Evolutionary conservation across 2,888 invertebrate species (phyloP), one percentile per base, ranked within the genome.

Genomic region (Hypsopygia costalis): DNA sequence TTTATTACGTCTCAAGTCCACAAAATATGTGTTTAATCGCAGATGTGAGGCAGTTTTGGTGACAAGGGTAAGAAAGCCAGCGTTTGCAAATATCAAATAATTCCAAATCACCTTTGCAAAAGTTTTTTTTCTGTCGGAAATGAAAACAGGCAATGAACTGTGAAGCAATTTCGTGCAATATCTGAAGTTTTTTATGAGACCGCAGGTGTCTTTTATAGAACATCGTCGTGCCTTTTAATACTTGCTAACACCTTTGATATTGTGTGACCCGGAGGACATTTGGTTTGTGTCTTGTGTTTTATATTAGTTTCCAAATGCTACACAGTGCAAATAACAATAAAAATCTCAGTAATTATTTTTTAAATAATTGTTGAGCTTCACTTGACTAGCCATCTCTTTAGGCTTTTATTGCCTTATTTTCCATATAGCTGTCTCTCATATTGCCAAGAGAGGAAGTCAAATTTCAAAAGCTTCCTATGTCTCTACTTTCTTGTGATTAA

Each of bases 131-230:
- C 46, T 47, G 51, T 46, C 46, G 60, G 61, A 66, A 65, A 69
- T 68, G 60, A 67, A 48, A 69, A 67, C 58, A 62, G 56, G 49
- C 62, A 61, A 71, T 66, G 68, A 69, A 62, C 62, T 65, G 67
- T 62, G 67, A 63, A 68, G 61, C 67, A 62, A 63, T 70, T 71
- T 60, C 43, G 52, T 50, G 66, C 62, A 71, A 68, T 72, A 66
- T 63, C 60, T 56, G 58, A 54, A 60, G 58, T 72, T 76, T 73
- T 78, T 78, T 75, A 73, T 67, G 67, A 61, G 69, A 70, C 72
- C 74, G 57, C 81, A 79, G 79, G 77, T 81, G 81, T 73, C 68
- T 64, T 78, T 81, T 77, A 81, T 78, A 67, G 70, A 63, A 65
- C 62, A 56, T 52, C 64, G 65, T 52, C 65, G 63, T 63, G 64